Conservation (phyloP, 2,888 invertebrate genomes). For the Caenorhabditis angaria region DNA sequence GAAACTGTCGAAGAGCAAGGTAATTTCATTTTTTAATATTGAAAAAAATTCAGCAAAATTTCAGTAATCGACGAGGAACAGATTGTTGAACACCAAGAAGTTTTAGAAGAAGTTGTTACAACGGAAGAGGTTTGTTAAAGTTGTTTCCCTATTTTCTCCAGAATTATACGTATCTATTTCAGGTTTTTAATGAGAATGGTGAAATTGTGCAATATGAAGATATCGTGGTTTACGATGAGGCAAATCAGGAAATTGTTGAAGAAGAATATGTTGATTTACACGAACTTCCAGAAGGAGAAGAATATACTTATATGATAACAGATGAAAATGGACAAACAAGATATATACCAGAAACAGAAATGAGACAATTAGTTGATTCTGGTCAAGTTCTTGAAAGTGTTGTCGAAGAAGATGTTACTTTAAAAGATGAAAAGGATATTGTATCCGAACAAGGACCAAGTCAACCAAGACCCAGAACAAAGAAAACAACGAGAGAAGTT, state of each 20-base stretch:
- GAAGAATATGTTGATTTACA: conserved; percentile 10
- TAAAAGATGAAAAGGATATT: not conserved
- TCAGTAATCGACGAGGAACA: conserved; percentile 5
- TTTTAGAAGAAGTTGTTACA: conserved; percentile 8
- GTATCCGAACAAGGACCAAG: not conserved
- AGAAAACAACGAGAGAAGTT: not conserved
- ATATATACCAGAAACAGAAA: not conserved
- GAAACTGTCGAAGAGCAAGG: not conserved
- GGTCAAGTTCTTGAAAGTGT: not conserved
- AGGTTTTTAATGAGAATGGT: conserved; percentile 10
- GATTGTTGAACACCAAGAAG: conserved; percentile 5
- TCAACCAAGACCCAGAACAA: not conserved
- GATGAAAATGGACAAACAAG: conserved; percentile 6
- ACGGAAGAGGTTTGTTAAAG: not conserved
- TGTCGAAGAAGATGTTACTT: not conserved
- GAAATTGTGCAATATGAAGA: conserved; percentile 11
- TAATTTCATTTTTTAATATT: not conserved
- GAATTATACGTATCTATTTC: not conserved
- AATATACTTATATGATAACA: conserved; percentile 7
- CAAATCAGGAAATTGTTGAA: conserved; percentile 7
- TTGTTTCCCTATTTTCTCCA: not conserved
- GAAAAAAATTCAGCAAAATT: not conserved
- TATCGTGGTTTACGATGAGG: conserved; percentile 1
- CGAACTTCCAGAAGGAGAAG: conserved; percentile 6
- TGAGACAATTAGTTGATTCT: not conserved